Conservation (phyloP, 2,113 vertebrate species). For the Opisthocomus hoazin region DNA sequence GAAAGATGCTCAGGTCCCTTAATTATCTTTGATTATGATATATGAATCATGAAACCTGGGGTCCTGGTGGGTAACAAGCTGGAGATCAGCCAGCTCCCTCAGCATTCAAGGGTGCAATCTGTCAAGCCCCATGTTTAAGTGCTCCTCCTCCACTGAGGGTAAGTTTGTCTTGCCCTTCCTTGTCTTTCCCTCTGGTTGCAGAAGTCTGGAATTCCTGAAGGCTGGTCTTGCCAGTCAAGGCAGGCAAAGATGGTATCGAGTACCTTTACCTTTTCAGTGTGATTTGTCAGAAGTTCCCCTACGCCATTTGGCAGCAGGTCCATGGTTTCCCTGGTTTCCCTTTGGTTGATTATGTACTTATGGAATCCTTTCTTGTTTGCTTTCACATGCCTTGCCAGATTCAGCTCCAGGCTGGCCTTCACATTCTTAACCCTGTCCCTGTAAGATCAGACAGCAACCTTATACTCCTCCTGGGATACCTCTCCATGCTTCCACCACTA, state of each 20-base stretch:
- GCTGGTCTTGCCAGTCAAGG: neutral
- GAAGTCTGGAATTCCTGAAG: neutral
- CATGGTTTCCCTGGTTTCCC: neutral
- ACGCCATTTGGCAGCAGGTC: neutral
- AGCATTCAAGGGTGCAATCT: neutral
- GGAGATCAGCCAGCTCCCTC: neutral
- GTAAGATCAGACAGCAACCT: neutral
- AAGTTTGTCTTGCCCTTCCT: neutral
- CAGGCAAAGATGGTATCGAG: neutral
- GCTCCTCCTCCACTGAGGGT: neutral
- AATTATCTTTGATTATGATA: neutral
- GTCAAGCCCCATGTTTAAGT: neutral
- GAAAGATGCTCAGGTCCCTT: neutral
- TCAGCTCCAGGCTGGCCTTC: neutral
- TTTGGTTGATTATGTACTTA: neutral
- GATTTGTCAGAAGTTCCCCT: neutral
- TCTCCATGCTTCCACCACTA: neutral
- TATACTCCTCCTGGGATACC: neutral
- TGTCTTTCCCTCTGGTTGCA: neutral
- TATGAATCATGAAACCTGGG: neutral
- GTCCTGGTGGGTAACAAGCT: neutral
- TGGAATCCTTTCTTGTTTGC: neutral
- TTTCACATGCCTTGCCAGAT: neutral
- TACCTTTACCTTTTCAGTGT: neutral
- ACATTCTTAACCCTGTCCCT: neutral